Evolutionary conservation across 2,113 vertebrate species (phyloP), one percentile per base, ranked within the genome.

Genomic region (Gobio gobio): DNA sequence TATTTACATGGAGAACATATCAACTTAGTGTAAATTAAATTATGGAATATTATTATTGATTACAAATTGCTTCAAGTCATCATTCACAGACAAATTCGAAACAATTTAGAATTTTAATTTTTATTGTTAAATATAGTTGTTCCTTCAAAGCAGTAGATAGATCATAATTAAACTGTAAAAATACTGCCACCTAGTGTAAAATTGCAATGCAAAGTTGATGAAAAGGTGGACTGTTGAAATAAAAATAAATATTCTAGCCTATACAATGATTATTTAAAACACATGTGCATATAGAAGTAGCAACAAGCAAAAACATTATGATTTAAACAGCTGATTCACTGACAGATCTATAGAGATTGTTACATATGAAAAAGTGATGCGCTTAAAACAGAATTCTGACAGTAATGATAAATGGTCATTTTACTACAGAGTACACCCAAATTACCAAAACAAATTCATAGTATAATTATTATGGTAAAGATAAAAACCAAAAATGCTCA

Each of bases 121-220:
- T 43, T 72, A 43, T 72, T n/a, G 68, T 72, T 72, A n/a, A 72
- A 72, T 12, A 68, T 22, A 22, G 36, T 5, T 12, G 22, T 22
- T 72, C 9, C 68, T 43, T 33, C 14, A 76, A 54, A 76, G 49
- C 74, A 54, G 24, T 20, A 76, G 47, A 75, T 45, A 45, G 70
- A 49, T 74, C 29, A 49, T 47, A 83, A 81, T 68, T 33, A 81
- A 51, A 51, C 24, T 81, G 78, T 66, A 20, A 54, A 51, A 81
- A 81, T 47, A 33, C 61, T 81, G 81, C 49, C 81, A 83, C 66
- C 81, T 83, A 56, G 81, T 83, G 81, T 58, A 82, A 58, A 29
- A 70, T 43, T 72, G 33, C 49, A 24, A 82, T n/a, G 22, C 64
- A 70, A 54, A 24, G 29, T 22, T 18, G 43, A 43, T 24, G 76